Conservation (phyloP, 2,113 vertebrate species). For the Tiliqua scincoides region DNA sequence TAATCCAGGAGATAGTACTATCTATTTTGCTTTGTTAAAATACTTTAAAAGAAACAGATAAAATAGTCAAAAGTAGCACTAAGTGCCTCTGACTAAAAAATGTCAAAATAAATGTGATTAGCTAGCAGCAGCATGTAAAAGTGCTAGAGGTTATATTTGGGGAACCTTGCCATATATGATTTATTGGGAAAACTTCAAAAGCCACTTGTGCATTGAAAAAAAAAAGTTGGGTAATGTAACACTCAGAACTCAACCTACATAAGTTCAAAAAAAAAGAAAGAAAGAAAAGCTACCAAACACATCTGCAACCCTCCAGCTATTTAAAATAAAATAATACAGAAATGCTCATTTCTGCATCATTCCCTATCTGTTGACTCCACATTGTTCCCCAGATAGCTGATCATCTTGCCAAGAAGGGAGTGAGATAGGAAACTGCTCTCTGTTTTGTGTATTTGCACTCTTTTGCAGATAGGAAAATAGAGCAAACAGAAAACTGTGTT, state of each 20-base stretch:
- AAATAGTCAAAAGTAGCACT: background rate
- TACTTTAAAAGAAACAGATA: background rate
- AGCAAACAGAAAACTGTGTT: background rate
- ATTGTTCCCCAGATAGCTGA: background rate
- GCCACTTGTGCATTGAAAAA: background rate
- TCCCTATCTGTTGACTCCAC: background rate
- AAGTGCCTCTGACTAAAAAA: background rate
- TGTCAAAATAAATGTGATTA: conserved; percentile 5
- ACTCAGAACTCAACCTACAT: background rate
- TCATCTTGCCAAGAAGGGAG: background rate
- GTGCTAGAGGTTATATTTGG: background rate
- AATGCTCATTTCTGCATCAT: background rate
- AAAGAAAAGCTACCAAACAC: background rate
- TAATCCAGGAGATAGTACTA: background rate
- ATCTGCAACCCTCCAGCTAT: conserved; percentile 14
- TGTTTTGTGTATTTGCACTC: background rate
- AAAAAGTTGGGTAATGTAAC: background rate
- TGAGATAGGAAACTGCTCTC: background rate
- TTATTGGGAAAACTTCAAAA: conserved; percentile 26
- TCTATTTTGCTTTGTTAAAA: background rate
- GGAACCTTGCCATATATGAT: background rate
- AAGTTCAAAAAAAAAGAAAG: background rate
- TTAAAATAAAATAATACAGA: conserved; percentile 11
- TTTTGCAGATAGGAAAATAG: background rate
- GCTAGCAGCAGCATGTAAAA: background rate